phyloP scores from a whole-genome alignment of 2,113 vertebrate genomes.

The Odontesthes bonariensis region DNA sequence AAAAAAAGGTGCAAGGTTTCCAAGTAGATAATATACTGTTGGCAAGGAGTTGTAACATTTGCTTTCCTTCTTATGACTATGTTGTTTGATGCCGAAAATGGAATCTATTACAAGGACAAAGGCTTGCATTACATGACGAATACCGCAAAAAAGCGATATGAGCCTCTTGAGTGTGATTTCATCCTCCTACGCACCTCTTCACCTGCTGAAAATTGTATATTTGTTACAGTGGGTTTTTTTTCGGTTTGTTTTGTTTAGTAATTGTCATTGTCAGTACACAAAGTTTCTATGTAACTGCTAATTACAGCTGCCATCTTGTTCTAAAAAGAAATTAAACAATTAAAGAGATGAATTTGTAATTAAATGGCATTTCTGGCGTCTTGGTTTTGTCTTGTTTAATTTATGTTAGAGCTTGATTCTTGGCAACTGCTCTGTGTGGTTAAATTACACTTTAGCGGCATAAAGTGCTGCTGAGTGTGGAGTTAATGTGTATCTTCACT shows the following conservation, averaged over 20 bases:
- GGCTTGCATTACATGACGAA: slow-evolving; percentile 8
- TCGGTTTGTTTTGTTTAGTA: slow-evolving; percentile 8
- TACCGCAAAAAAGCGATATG: background rate
- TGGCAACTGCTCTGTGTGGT: background rate
- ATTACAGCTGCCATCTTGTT: slow-evolving; percentile 10
- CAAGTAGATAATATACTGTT: slow-evolving; percentile 30
- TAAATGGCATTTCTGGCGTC: slow-evolving; percentile 16
- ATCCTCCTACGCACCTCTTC: background rate
- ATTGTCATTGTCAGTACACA: slow-evolving; percentile 19
- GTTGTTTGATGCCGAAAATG: slow-evolving; percentile 21
- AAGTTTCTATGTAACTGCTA: background rate
- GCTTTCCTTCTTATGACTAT: slow-evolving; percentile 7
- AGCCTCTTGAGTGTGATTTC: slow-evolving; percentile 2
- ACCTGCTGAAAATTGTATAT: background rate
- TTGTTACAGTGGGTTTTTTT: background rate
- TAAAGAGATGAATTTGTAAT: slow-evolving; percentile 23
- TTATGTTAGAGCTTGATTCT: background rate
- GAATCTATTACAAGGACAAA: slow-evolving; percentile 16
- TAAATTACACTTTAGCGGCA: background rate
- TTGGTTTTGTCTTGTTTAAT: slow-evolving; percentile 35
- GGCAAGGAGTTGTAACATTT: slow-evolving; percentile 34
- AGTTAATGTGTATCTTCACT: background rate
- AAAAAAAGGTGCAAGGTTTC: slow-evolving; percentile 38
- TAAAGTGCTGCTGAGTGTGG: too few relatives aligned
- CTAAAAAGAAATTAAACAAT: slow-evolving; percentile 13